A percentile compares a stretch with the other conserved stretches of the same genome.
Evolutionary conservation across 2,888 invertebrate genomes (phyloP).

Genomic region (Andrena dorsata): DNA sequence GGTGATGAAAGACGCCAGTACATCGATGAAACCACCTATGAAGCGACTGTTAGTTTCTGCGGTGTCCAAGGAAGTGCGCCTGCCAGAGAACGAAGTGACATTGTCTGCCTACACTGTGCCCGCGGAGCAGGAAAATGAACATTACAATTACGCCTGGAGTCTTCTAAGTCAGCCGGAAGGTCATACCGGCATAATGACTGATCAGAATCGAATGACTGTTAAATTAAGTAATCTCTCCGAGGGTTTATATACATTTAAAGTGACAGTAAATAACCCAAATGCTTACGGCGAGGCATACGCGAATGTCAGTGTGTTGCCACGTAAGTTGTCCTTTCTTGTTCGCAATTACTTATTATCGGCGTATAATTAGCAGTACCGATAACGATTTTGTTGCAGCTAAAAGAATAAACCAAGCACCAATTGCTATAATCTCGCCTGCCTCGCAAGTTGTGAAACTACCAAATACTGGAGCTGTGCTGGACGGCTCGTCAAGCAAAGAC

Average conservation of each 20-base stretch:
- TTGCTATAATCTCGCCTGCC: slow-evolving; percentile 94
- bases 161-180: slow-evolving; percentile 93
- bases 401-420: slow-evolving; percentile 93
- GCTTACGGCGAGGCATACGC: slow-evolving; percentile 93
- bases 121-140: slow-evolving; percentile 90
- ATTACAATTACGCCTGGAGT: slow-evolving; percentile 96
- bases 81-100: slow-evolving; percentile 94
- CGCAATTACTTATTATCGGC: neutral
- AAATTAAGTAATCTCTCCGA: slow-evolving; percentile 93
- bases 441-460: slow-evolving; percentile 95
- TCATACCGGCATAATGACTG: slow-evolving; percentile 91
- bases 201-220: slow-evolving; percentile 93
- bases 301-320: slow-evolving; percentile 95
- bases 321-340: slow-evolving; percentile 80
- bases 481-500: slow-evolving; percentile 92
- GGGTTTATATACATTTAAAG: slow-evolving; percentile 95
- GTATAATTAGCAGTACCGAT: neutral
- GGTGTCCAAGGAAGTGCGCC: slow-evolving; percentile 91
- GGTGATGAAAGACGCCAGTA: slow-evolving; percentile 63
- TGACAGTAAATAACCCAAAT: slow-evolving; percentile 92
- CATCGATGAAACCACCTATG: slow-evolving; percentile 85
- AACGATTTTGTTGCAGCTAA: slow-evolving; percentile 86
- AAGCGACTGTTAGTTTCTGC: slow-evolving; percentile 91
- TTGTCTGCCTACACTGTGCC: slow-evolving; percentile 93
- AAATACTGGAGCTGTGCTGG: slow-evolving; percentile 95